phyloP scores from a whole-genome alignment of 2,888 invertebrate genomes.

The Drosophila cracens region DNA sequence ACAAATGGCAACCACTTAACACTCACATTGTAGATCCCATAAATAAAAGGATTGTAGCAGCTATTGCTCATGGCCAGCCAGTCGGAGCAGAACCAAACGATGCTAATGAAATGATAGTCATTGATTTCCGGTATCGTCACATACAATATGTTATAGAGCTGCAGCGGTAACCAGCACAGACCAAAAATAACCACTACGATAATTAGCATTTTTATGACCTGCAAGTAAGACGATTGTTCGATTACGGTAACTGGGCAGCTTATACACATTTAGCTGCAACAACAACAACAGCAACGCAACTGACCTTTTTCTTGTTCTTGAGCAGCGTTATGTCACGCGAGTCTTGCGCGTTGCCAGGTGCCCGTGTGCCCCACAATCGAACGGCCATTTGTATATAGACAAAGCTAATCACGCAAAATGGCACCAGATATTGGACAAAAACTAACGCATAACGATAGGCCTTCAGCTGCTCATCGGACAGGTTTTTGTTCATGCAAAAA shows the following conservation, averaged over 20 bases:
- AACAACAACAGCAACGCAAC: neutral
- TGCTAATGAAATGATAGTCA: constrained; percentile 92
- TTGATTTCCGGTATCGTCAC: constrained; percentile 90
- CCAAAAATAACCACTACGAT: constrained; percentile 93
- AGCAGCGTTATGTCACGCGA: constrained; percentile 91
- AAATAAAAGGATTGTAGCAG: constrained; percentile 95
- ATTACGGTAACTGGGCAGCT: neutral
- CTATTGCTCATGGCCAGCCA: constrained; percentile 96
- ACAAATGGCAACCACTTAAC: constrained; percentile 1
- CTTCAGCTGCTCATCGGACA: constrained; percentile 85
- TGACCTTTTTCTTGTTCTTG: constrained; percentile 93
- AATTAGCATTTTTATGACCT: constrained; percentile 96
- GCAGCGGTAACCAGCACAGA: constrained; percentile 93
- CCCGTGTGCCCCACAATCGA: constrained; percentile 91
- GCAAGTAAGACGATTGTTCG: constrained; percentile 20
- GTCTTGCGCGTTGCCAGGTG: constrained; percentile 92
- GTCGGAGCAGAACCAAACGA: constrained; percentile 94
- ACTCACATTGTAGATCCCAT: constrained; percentile 95
- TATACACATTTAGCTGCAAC: neutral
- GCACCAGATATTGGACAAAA: constrained; percentile 90
- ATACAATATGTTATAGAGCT: constrained; percentile 90
- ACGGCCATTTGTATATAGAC: constrained; percentile 93
- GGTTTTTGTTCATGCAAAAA: constrained; percentile 86
- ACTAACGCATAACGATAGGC: constrained; percentile 86
- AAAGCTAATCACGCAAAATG: constrained; percentile 92